A percentile compares a stretch with the other conserved stretches of the same genome.
phyloP scores from a whole-genome alignment of 2,113 vertebrate species.

The Pseudorasbora parva region DNA sequence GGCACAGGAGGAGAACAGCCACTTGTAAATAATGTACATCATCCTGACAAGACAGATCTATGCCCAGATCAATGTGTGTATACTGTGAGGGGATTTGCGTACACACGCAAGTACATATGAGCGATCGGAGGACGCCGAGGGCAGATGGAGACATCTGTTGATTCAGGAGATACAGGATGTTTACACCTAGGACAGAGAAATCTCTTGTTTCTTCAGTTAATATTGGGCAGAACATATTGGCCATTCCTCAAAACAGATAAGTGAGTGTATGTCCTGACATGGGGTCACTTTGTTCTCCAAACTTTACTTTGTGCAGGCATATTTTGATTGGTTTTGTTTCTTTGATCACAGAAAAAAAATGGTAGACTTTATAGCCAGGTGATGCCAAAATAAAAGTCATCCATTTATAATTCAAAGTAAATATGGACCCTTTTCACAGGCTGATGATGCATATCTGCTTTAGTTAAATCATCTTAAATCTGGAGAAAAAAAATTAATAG shows the following conservation, averaged over 20 bases:
- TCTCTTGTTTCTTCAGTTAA: conserved; percentile 49
- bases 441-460: not conserved
- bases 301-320: conserved; percentile 7
- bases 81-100: conserved; percentile 47
- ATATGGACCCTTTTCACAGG: not conserved
- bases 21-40: conserved; percentile 65
- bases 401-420: not conserved
- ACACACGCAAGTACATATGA: conserved; percentile 27
- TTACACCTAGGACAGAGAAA: conserved; percentile 55
- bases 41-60: conserved; percentile 59
- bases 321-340: conserved; percentile 16
- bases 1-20: conserved; percentile 44
- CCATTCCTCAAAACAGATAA: conserved; percentile 39
- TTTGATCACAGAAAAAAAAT: not conserved
- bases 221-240: conserved; percentile 48
- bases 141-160: conserved; percentile 63
- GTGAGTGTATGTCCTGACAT: conserved; percentile 33
- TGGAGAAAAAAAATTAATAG: not conserved
- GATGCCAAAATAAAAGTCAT: conserved; percentile 27
- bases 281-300: conserved; percentile 14
- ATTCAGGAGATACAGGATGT: conserved; percentile 61
- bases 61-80: conserved; percentile 58
- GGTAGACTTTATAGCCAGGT: not conserved
- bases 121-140: conserved; percentile 31
- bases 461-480: not conserved